Conservation (phyloP, 2,113 vertebrate species). For the Scortum barcoo region DNA sequence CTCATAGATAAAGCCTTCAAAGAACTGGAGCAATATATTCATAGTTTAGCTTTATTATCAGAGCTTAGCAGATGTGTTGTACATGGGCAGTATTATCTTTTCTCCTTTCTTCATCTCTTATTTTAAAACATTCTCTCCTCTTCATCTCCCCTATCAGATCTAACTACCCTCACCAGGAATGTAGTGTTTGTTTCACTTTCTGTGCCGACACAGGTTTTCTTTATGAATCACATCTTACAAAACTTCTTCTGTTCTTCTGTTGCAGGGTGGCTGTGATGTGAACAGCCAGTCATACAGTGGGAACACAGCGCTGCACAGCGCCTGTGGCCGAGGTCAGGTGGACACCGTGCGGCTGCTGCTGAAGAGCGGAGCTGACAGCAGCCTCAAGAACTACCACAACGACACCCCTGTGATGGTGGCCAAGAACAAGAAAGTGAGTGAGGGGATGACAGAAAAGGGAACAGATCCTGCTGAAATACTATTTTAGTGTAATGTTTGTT, state of each 20-base stretch:
- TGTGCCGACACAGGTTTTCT: slow-evolving; percentile 9
- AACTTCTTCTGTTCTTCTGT: slow-evolving; percentile 25
- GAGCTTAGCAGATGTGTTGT: not conserved
- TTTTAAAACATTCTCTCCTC: slow-evolving; percentile 3
- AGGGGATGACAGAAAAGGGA: not conserved
- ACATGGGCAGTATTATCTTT: not conserved
- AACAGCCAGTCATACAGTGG: slow-evolving; percentile 91
- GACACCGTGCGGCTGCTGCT: slow-evolving; percentile 87
- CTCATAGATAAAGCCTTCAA: slow-evolving; percentile 12
- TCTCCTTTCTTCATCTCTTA: slow-evolving; percentile 5
- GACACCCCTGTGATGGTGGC: slow-evolving; percentile 93
- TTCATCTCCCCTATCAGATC: not conserved
- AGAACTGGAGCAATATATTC: not conserved
- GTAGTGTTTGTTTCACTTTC: slow-evolving; percentile 31
- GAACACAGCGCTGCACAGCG: slow-evolving; percentile 90
- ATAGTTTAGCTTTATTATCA: slow-evolving; percentile 13
- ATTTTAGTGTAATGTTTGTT: not conserved
- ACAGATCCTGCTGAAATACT: not conserved
- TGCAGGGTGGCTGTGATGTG: slow-evolving; percentile 89
- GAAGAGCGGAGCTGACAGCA: slow-evolving; percentile 89
- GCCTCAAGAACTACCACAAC: slow-evolving; percentile 93
- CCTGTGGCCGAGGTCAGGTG: slow-evolving; percentile 89
- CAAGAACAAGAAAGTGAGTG: slow-evolving; percentile 88
- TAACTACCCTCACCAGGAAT: not conserved
- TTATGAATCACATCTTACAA: slow-evolving; percentile 31